Conservation (phyloP, 2,113 vertebrate species). For the Nyctereutes procyonoides region DNA sequence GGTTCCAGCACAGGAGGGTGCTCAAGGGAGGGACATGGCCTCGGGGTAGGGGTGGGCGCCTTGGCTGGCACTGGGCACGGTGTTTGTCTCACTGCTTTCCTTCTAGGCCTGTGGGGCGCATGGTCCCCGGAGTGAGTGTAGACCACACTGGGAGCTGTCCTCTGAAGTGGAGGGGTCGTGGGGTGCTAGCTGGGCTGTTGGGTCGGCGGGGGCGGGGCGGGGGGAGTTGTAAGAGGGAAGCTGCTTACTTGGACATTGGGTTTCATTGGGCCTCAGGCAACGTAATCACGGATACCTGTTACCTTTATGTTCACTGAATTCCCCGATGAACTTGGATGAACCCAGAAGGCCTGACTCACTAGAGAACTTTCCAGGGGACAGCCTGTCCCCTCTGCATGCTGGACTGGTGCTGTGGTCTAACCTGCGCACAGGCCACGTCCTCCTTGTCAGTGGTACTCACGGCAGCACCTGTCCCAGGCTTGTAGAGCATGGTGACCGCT, state of each 20-base stretch:
- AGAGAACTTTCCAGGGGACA: neutral
- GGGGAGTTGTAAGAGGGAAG: neutral
- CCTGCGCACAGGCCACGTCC: neutral
- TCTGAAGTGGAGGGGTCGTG: rapidly evolving
- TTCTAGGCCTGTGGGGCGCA: rapidly evolving
- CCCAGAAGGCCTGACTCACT: neutral
- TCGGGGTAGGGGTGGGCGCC: too few relatives aligned
- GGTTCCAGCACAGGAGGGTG: too few relatives aligned
- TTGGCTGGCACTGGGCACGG: rapidly evolving
- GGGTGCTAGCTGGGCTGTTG: neutral
- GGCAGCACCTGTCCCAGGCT: neutral
- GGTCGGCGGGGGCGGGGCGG: rapidly evolving
- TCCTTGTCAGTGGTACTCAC: neutral
- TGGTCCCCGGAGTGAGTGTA: rapidly evolving
- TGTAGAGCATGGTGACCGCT: neutral
- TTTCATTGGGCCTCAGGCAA: rapidly evolving
- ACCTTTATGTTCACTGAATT: neutral
- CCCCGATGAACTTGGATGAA: neutral
- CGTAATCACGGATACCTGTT: neutral
- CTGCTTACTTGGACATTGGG: neutral
- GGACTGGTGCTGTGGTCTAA: neutral
- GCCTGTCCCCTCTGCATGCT: neutral
- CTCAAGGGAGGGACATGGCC: neutral
- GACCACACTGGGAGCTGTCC: rapidly evolving
- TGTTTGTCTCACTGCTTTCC: neutral